These are phyloP conservation scores for Leptopterna dolabrata DNA, from an alignment of 2,888 invertebrate species.

Conservation along the genomic window DNA sequence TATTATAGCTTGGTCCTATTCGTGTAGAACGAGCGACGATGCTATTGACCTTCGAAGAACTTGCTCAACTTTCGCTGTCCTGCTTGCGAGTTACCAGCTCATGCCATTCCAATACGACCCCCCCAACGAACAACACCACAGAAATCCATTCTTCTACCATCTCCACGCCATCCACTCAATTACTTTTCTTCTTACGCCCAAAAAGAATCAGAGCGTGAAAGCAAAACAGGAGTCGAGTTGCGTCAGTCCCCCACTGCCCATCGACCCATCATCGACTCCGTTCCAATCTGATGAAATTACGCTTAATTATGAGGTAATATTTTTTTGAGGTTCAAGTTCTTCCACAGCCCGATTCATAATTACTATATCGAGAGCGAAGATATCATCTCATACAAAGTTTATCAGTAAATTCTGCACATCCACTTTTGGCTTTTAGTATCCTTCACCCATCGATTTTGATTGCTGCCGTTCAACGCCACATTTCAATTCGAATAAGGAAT, in stretches of 20 bases:
- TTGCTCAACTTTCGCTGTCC: neutral
- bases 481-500: no score
- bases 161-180: neutral
- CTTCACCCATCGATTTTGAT: no score
- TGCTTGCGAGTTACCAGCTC: neutral
- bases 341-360: no score
- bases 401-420: no score
- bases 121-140: neutral
- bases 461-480: no score
- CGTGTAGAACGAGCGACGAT: neutral
- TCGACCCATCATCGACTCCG: neutral
- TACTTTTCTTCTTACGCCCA: neutral
- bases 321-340: no score
- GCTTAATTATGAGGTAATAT: no score
- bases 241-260: neutral
- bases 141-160: neutral
- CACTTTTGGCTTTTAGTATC: no score
- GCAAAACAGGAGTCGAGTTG: neutral
- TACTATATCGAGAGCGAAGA: no score
- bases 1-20: no score
- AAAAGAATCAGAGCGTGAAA: slow-evolving; percentile 17
- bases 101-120: neutral
- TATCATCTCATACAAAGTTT: no score
- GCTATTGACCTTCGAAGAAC: neutral
- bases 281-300: neutral